Evolutionary conservation across 1,140 invertebrate species (phyloP).

Genomic region (Aphis gossypii): DNA sequence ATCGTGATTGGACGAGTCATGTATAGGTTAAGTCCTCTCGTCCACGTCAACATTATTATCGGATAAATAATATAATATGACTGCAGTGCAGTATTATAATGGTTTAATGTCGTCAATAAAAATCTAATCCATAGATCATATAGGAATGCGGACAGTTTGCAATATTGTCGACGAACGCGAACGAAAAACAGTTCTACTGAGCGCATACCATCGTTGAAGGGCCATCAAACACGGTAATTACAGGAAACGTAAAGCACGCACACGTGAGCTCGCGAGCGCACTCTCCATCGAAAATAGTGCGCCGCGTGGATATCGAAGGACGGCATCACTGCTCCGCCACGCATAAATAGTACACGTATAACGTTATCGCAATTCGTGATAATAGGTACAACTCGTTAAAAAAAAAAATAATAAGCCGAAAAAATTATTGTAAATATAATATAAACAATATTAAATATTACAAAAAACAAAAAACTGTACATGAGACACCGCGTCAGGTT

Average conservation of each 20-base stretch:
- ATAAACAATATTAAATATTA: not conserved
- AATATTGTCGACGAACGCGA: not conserved
- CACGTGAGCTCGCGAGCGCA: not conserved
- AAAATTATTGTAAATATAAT: not conserved
- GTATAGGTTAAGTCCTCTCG: not conserved
- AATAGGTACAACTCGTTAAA: not conserved
- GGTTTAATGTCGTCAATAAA: not conserved
- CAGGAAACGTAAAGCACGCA: slow-evolving; percentile 33
- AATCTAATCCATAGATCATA: not conserved
- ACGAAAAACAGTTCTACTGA: not conserved
- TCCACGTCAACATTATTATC: not conserved
- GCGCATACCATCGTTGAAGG: not conserved
- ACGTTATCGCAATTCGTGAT: not conserved
- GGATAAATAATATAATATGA: not conserved
- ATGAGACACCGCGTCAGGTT: not conserved
- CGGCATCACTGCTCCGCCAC: not conserved
- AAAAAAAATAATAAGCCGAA: not conserved
- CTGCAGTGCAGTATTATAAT: not conserved
- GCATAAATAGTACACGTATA: not conserved
- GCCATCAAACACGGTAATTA: slow-evolving; percentile 29
- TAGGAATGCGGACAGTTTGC: not conserved
- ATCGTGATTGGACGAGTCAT: not conserved
- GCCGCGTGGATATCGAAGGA: not conserved
- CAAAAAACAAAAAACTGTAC: not conserved
- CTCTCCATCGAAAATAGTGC: not conserved